phyloP scores from a whole-genome alignment of 2,888 invertebrate species.

The Liopterus haemorrhoidalis region DNA sequence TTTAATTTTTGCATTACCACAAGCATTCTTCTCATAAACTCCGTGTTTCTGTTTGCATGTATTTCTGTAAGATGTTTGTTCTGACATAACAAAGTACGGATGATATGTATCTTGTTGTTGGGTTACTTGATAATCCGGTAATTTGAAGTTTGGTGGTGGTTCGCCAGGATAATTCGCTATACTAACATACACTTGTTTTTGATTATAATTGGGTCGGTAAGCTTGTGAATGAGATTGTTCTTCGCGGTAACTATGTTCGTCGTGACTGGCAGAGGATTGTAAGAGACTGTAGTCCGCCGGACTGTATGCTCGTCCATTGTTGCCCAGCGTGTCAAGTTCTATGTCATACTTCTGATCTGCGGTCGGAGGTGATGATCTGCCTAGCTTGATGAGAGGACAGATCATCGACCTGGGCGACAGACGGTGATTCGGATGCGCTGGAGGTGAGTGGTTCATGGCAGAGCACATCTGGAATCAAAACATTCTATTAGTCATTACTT shows the following conservation, averaged over 20 bases:
- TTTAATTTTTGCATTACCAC: too few species aligned
- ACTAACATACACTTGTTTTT: slow-evolving; percentile 27
- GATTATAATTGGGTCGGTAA: slow-evolving; percentile 33
- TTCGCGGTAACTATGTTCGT: slow-evolving; percentile 36
- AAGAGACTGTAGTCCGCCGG: slow-evolving; percentile 10
- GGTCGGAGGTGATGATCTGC: slow-evolving; percentile 46
- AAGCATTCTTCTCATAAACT: too few species aligned
- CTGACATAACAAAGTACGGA: too few species aligned
- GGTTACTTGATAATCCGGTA: slow-evolving; percentile 20
- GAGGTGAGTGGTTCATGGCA: slow-evolving; percentile 37
- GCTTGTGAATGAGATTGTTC: slow-evolving; percentile 34
- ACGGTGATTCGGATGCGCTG: slow-evolving; percentile 40
- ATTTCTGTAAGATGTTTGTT: too few species aligned
- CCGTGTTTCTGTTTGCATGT: too few species aligned
- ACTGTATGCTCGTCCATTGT: too few species aligned
- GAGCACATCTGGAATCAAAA: slow-evolving; percentile 16
- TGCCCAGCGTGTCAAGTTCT: slow-evolving; percentile 30
- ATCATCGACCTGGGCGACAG: slow-evolving; percentile 48
- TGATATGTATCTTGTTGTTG: too few species aligned
- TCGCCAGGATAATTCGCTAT: slow-evolving; percentile 24
- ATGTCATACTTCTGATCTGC: slow-evolving; percentile 31
- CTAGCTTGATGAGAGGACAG: slow-evolving; percentile 57
- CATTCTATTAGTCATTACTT: too few species aligned
- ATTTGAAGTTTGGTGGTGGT: slow-evolving; percentile 17
- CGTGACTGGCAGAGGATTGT: slow-evolving; percentile 25